phyloP scores from a whole-genome alignment of 35 echinoderm and acorn worm genomes.

The Stichopus chloronotus region DNA sequence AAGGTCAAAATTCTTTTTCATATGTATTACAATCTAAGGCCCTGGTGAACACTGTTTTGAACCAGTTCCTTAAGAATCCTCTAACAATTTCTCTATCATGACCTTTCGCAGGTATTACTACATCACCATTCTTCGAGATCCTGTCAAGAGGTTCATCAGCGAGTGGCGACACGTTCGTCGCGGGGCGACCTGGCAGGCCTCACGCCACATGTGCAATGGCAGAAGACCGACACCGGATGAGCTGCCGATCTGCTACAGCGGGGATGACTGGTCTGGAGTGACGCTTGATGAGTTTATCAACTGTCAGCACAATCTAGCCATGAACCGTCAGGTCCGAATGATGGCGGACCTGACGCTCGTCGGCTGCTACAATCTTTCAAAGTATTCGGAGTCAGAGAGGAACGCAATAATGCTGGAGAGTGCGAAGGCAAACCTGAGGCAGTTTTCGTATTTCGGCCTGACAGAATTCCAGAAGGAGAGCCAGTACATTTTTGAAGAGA shows the following conservation, averaged over 20 bases:
- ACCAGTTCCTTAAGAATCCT: too few species aligned
- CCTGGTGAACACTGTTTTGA: too few species aligned
- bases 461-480: conserved; percentile 81
- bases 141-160: conserved; percentile 76
- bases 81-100: not conserved
- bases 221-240: conserved; percentile 58
- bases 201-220: conserved; percentile 86
- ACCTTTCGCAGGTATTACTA: conserved; percentile 84
- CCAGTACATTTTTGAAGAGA: conserved; percentile 92
- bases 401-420: conserved; percentile 76
- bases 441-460: conserved; percentile 88
- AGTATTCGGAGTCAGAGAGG: conserved; percentile 60
- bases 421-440: conserved; percentile 81
- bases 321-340: conserved; percentile 91
- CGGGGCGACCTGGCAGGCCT: conserved; percentile 85
- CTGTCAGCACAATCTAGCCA: conserved; percentile 85
- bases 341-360: conserved; percentile 83
- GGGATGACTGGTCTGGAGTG: conserved; percentile 78
- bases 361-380: conserved; percentile 86
- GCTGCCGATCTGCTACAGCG: conserved; percentile 67
- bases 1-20: too few species aligned
- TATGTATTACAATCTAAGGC: too few species aligned
- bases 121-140: conserved; percentile 84
- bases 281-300: conserved; percentile 79
- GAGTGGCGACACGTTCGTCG: conserved; percentile 90